Conservation (phyloP, 2,797 vertebrate genomes). For the Pseudomugil gertrudae region DNA sequence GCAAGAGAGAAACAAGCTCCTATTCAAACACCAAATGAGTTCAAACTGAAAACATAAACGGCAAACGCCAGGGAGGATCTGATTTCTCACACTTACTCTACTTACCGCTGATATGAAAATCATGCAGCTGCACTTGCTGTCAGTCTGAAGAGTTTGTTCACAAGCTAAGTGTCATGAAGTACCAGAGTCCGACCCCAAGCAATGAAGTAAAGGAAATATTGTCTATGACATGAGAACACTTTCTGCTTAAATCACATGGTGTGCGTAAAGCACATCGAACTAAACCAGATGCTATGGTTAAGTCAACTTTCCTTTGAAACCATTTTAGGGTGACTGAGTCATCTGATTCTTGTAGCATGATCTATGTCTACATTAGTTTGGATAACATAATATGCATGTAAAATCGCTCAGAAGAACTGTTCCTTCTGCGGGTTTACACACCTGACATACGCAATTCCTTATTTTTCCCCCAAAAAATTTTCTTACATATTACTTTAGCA, state of each 20-base stretch:
- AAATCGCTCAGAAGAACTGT: conserved; percentile 10
- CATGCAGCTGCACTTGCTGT: conserved; percentile 52
- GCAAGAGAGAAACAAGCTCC: conserved; percentile 22
- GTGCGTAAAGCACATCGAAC: conserved; percentile 19
- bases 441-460: background rate
- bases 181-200: conserved; percentile 7
- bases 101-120: conserved; percentile 41
- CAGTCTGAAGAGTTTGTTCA: conserved; percentile 27
- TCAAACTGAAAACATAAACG: conserved; percentile 56
- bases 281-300: conserved; percentile 60
- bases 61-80: conserved; percentile 32
- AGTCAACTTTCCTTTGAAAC: conserved; percentile 55
- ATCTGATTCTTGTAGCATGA: conserved; percentile 14
- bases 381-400: conserved; percentile 19
- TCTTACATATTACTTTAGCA: background rate
- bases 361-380: background rate
- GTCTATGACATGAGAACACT: conserved; percentile 5
- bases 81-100: conserved; percentile 50
- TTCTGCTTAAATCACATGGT: conserved; percentile 22
- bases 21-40: conserved; percentile 35
- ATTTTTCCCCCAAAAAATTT: background rate
- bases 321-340: conserved; percentile 45
- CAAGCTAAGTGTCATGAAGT: conserved; percentile 17
- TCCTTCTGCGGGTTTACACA: background rate
- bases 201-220: conserved; percentile 14